Base-by-base conservation (phyloP, 2,888 invertebrate genomes). In the Bhutanitis thaidina region DNA sequence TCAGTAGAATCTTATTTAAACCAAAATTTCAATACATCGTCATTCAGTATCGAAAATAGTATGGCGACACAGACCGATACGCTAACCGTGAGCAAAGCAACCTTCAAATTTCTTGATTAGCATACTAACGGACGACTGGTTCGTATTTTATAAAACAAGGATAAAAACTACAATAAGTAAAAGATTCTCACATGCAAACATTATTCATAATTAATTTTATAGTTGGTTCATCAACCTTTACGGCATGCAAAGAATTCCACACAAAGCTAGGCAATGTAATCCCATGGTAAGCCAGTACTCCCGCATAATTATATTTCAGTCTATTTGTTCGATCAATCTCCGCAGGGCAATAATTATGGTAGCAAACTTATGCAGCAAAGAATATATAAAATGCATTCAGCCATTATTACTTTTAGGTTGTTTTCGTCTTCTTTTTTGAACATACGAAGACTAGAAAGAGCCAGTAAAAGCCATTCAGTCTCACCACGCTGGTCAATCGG, bases 101-200 rank as follows among this genome's bases (percentile, higher is more conserved):
- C 44, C 43, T 50, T 50, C 16, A 39, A 41, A 39, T 13, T 39
- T 12, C 15, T 50, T 25, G 38, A 50, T 50, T 49, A 43, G 12
- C 44, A 44, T 44, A 39, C 9, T 50, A 50, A 50, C 44, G 39
- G 49, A 25, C 30, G 4, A 7, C 12, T n/a, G 1, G 27, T 1
- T 27, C 1, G 15, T 25, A 25, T 37, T 20, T 46, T 41, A 41
- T 20, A 16, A 41, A 14, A 39, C 9, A 43, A 49, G 38, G 43
- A 39, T 15, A 44, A 35, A 27, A 34, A 14, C 5, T n/a, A 35
- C 7, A 13, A 44, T 13, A 13, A 37, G 10, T 13, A 15, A 10
- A 34, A 41, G 8, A 30, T 9, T n/a, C 9, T 16, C 41, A 3
- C 7, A 7, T 16, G 1, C 3, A 29, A 35, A 41, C 1, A 7